A percentile compares a stretch with the other conserved stretches of the same genome.
These are phyloP conservation scores for Antitype chi DNA, from an alignment of 2,888 invertebrate genomes.

Conservation along the genomic window DNA sequence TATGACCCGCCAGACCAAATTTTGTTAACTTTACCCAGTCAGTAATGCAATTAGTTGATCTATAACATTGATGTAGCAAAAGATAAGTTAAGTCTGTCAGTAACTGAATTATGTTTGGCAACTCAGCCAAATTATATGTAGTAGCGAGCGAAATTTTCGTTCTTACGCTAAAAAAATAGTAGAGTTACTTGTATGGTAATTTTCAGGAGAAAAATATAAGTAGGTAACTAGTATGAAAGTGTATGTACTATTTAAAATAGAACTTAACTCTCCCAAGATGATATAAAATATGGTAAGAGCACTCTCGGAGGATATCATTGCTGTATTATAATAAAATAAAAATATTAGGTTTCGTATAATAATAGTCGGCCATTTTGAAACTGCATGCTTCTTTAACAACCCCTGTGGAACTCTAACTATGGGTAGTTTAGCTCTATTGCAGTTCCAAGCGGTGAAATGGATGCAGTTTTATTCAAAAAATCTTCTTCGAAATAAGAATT, in stretches of 20 bases:
- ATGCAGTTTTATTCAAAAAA: conserved; percentile 13
- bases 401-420: conserved; percentile 36
- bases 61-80: background rate
- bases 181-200: background rate
- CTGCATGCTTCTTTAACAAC: conserved; percentile 24
- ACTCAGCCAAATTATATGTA: background rate
- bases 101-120: background rate
- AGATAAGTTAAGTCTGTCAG: background rate
- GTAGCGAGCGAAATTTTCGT: background rate
- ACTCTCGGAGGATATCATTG: conserved; percentile 23
- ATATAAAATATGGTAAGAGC: conserved; percentile 3
- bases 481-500: conserved; percentile 3
- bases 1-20: too few species aligned
- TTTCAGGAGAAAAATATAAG: background rate
- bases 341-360: background rate
- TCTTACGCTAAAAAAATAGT: background rate
- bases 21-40: too few species aligned
- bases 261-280: conserved; percentile 1
- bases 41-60: too few species aligned
- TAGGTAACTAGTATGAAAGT: background rate
- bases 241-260: background rate
- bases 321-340: conserved; percentile 17
- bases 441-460: background rate
- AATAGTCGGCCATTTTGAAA: conserved; percentile 35
- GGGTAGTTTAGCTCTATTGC: conserved; percentile 25